Evolutionary conservation across 2,888 invertebrate species (phyloP), one percentile per base, ranked within the genome.

Genomic region (Aleiodes testaceus): DNA sequence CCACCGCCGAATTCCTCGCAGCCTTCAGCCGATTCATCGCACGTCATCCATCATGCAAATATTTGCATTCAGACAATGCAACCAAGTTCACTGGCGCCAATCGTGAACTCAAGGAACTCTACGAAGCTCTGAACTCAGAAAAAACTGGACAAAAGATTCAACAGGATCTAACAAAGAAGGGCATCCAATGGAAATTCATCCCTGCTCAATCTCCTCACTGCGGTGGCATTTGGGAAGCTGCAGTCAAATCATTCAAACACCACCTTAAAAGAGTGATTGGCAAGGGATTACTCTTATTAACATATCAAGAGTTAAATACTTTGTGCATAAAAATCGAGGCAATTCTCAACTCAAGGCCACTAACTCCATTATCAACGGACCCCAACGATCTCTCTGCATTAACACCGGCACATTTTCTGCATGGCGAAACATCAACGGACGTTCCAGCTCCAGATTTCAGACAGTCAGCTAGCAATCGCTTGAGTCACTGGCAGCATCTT

Each of bases 381-480:
- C 69, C 75, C 0, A 53, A 73, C 7, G 77, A 78, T 22, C n/a
- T 59, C 5, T 71, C 75, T 16, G 76, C 74, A 1, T 68, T 83
- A 4, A 81, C 82, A 0, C 83, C 82, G 16, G 82, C 78, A 14
- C 83, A 84, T 72, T 80, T 83, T 70, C 72, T 84, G 2, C 74
- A 82, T 9, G 80, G 44, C 1, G 44, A 47, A 11, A 22, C 63
- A 12, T 14, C 52, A 3, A 69, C 50, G 7, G 22, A 22, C 7
- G 45, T 72, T 1, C 59, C 64, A 30, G 55, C 65, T 5, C 69
- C 50, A 16, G 44, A 68, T n/a, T 52, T 69, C 0, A 9, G 5
- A 5, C 0, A 68, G 0, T 36, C 14, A 11, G n/a, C 26, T 3
- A n/a, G 18, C 6, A 47, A 50, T 22, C 47, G 50, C 9, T 11